Evolutionary conservation across 1,140 invertebrate genomes (phyloP).

Genomic region (Hycleus phaleratus): DNA sequence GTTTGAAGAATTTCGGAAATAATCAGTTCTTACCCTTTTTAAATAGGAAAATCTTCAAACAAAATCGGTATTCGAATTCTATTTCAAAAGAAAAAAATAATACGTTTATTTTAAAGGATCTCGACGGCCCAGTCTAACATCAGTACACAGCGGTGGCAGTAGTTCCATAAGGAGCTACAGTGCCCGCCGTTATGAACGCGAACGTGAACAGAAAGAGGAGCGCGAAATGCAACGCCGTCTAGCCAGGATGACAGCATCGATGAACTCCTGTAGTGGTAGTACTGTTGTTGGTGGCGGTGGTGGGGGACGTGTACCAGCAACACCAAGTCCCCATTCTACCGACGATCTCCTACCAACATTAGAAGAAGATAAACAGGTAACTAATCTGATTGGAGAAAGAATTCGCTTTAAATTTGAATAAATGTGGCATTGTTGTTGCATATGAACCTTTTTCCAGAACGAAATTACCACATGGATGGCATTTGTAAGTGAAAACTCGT

Average conservation of each 20-base stretch:
- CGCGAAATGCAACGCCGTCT: conserved; percentile 65
- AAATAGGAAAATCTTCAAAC: too few species aligned
- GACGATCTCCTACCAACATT: conserved; percentile 68
- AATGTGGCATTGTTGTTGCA: too few species aligned
- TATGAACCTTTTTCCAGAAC: not conserved
- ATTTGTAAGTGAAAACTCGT: conserved; percentile 1
- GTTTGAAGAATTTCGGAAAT: too few species aligned
- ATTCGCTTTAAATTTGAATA: too few species aligned
- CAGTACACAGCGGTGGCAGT: conserved; percentile 69
- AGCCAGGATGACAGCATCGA: conserved; percentile 47
- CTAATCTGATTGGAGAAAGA: not conserved
- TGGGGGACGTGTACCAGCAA: conserved; percentile 46
- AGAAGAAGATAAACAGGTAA: conserved; percentile 64
- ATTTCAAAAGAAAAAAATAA: too few species aligned
- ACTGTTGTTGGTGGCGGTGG: too few species aligned
- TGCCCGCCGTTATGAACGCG: conserved; percentile 63
- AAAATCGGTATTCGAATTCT: too few species aligned
- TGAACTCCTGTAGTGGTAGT: conserved; percentile 16
- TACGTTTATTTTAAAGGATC: conserved; percentile 50
- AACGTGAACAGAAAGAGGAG: conserved; percentile 67
- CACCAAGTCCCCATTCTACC: conserved; percentile 66
- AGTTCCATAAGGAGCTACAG: conserved; percentile 73
- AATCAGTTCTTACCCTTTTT: too few species aligned
- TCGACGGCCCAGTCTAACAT: conserved; percentile 71
- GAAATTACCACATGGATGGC: not conserved